Conservation (phyloP, 2,113 vertebrate genomes). For the Trematocara macrostoma region DNA sequence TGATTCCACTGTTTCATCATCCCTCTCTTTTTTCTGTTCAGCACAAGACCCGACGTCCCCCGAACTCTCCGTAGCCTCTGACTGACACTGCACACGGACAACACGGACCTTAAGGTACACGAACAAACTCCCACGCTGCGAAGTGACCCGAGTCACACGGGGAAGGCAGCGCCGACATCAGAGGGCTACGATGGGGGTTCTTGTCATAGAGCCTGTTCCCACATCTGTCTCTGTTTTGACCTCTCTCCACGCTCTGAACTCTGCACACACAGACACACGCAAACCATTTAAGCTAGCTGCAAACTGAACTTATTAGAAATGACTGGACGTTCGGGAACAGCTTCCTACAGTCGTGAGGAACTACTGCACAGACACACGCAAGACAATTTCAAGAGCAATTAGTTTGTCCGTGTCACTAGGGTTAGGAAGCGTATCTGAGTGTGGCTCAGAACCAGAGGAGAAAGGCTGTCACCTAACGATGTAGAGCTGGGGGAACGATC, state of each 20-base stretch:
- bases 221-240: constrained; percentile 51
- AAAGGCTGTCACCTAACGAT: constrained; percentile 54
- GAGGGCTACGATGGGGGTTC: constrained; percentile 11
- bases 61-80: not conserved
- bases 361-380: not conserved
- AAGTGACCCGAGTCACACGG: constrained; percentile 32
- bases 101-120: constrained; percentile 2
- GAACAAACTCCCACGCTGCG: constrained; percentile 19
- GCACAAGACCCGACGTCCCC: not conserved
- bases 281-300: not conserved
- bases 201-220: constrained; percentile 42
- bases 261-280: not conserved
- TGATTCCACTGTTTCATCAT: not conserved
- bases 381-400: constrained; percentile 66
- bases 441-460: not conserved
- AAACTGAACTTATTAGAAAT: constrained; percentile 16
- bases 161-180: constrained; percentile 16
- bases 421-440: constrained; percentile 22
- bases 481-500: constrained; percentile 20
- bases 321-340: constrained; percentile 1
- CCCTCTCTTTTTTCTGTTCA: not conserved
- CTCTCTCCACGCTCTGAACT: constrained; percentile 33
- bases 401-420: constrained; percentile 31
- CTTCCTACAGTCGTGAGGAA: not conserved
- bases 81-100: not conserved